Percentiles rank a stretch among this genome's conserved stretches.
phyloP scores from a whole-genome alignment of 2,888 invertebrate species.

The Parnassius apollo region DNA sequence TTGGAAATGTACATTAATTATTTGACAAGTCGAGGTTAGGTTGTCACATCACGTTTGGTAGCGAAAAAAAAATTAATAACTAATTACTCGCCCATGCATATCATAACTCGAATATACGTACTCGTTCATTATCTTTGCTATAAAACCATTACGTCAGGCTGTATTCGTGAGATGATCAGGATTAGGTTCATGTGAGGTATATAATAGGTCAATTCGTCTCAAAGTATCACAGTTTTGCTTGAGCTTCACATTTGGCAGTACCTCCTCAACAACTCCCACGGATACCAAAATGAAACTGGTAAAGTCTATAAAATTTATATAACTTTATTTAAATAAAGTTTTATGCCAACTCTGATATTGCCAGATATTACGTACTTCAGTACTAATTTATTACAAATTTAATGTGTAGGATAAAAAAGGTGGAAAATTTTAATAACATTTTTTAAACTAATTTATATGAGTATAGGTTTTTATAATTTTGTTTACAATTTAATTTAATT shows the following conservation, averaged over 20 bases:
- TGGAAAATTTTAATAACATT: too few relatives aligned
- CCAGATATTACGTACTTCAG: too few relatives aligned
- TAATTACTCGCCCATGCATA: conserved; percentile 61
- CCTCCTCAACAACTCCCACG: conserved; percentile 29
- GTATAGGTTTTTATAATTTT: too few relatives aligned
- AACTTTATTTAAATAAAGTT: conserved; percentile 16
- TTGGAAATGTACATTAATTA: conserved; percentile 46
- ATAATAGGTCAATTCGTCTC: conserved; percentile 60
- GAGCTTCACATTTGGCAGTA: conserved; percentile 49
- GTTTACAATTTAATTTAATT: too few relatives aligned
- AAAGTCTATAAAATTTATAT: conserved; percentile 35
- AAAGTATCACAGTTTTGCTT: conserved; percentile 42
- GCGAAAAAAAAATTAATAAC: conserved; percentile 45
- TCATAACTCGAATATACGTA: conserved; percentile 45
- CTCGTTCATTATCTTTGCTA: conserved; percentile 46
- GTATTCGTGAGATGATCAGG: conserved; percentile 55
- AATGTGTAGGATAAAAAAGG: too few relatives aligned
- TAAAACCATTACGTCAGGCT: conserved; percentile 56
- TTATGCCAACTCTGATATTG: too few relatives aligned
- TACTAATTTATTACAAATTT: too few relatives aligned
- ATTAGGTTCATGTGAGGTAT: conserved; percentile 62
- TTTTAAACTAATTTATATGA: too few relatives aligned
- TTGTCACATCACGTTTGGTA: conserved; percentile 48
- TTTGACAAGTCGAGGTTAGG: conserved; percentile 69
- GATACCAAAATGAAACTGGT: conserved; percentile 71